Conservation (phyloP, 2,113 vertebrate species). For the Rhinopomastus cyanomelas region DNA sequence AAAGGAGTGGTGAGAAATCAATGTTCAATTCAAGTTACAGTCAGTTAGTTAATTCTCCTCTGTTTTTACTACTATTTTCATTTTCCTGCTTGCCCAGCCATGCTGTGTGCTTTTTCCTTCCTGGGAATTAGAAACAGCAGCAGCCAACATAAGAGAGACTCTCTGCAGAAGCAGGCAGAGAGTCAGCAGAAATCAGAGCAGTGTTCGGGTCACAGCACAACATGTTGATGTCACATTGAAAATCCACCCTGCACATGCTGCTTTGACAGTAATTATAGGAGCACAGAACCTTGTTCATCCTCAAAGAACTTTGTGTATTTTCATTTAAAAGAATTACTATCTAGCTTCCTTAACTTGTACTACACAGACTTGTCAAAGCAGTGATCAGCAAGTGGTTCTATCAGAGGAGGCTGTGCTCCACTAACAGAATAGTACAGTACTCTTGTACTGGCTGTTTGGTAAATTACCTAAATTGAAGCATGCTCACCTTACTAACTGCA, state of each 20-base stretch:
- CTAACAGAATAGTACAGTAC: background rate
- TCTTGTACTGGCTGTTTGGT: background rate
- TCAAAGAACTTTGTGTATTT: background rate
- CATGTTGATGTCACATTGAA: background rate
- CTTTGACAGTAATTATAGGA: background rate
- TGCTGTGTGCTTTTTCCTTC: background rate
- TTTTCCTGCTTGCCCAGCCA: background rate
- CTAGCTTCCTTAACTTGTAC: background rate
- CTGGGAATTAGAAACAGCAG: background rate
- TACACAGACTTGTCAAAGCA: background rate
- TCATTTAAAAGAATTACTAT: background rate
- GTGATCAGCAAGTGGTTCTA: background rate
- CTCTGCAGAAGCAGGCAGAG: background rate
- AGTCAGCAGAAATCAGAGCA: background rate
- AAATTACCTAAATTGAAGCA: background rate
- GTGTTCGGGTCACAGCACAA: background rate
- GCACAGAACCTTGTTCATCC: background rate
- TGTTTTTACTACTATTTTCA: background rate
- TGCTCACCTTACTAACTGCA: fast-evolving
- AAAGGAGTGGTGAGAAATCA: background rate
- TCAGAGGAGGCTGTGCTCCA: background rate
- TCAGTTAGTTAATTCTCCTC: background rate
- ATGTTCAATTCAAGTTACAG: background rate
- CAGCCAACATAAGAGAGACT: background rate
- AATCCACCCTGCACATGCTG: background rate